Conservation (phyloP, 2,113 vertebrate species). For the Athene cunicularia region DNA sequence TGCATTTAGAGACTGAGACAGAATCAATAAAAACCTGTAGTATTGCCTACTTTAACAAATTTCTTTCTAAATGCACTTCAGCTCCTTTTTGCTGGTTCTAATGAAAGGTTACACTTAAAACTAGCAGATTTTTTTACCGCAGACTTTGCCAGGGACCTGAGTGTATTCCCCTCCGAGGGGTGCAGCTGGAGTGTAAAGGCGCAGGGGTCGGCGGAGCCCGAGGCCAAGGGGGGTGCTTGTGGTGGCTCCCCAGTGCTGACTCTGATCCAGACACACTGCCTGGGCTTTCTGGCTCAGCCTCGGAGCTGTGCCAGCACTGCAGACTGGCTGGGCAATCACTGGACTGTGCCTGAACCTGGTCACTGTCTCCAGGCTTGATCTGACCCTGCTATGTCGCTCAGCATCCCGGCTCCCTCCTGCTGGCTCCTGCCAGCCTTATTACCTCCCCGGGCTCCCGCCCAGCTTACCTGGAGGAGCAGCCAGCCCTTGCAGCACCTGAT, state of each 20-base stretch:
- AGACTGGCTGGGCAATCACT: fast-evolving
- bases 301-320: neutral
- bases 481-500: fast-evolving
- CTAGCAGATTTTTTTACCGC: neutral
- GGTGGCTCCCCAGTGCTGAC: neutral
- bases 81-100: neutral
- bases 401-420: fast-evolving
- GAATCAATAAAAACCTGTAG: constrained; percentile 20
- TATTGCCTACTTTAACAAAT: neutral
- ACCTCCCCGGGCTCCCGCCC: neutral
- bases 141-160: neutral
- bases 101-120: neutral
- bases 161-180: neutral
- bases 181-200: fast-evolving
- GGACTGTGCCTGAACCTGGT: neutral
- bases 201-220: fast-evolving
- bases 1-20: neutral
- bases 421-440: neutral
- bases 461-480: neutral
- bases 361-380: neutral
- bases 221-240: neutral
- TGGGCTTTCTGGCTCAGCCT: neutral
- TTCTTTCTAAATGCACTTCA: neutral
- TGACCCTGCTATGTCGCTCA: fast-evolving
- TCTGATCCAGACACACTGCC: neutral